A percentile compares a stretch with the other conserved stretches of the same genome.
phyloP scores from a whole-genome alignment of 64 coral and sea anemone genomes.

The Orbicella faveolata region DNA sequence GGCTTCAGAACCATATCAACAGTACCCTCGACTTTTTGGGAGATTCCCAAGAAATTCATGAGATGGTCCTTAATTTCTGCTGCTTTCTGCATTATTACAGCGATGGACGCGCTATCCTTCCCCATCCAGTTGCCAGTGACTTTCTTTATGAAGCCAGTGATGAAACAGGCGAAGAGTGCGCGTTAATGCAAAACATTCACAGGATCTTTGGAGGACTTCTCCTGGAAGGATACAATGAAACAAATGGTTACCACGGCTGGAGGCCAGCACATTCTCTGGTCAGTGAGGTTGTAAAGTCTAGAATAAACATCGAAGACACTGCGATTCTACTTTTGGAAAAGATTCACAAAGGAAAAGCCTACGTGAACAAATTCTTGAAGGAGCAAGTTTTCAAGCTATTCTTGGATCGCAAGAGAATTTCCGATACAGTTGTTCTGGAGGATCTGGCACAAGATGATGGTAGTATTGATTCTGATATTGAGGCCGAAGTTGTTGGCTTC shows the following conservation, averaged over 20 bases:
- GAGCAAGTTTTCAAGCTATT: slow-evolving; percentile 23
- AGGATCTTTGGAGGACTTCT: slow-evolving; percentile 42
- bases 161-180: background rate
- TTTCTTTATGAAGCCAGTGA: slow-evolving; percentile 41
- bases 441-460: background rate
- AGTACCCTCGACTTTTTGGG: slow-evolving; percentile 22
- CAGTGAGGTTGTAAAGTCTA: slow-evolving; percentile 33
- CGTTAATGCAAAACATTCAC: slow-evolving; percentile 27
- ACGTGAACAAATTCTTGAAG: slow-evolving; percentile 24
- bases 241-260: slow-evolving; percentile 48
- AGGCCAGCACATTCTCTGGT: slow-evolving; percentile 53
- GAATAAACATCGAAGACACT: slow-evolving; percentile 8
- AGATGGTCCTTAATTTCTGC: slow-evolving; percentile 45
- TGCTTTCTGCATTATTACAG: slow-evolving; percentile 58
- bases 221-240: slow-evolving; percentile 34
- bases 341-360: slow-evolving; percentile 17
- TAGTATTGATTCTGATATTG: slow-evolving; percentile 11
- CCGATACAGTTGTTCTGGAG: slow-evolving; percentile 25
- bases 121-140: slow-evolving; percentile 44
- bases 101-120: slow-evolving; percentile 23
- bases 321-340: slow-evolving; percentile 15
- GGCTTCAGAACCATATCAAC: slow-evolving; percentile 35
- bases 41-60: background rate
- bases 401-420: slow-evolving; percentile 33
- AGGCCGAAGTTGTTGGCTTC: background rate